Evolutionary conservation across 2,113 vertebrate species (phyloP).

Genomic region (Pterocles burchelli): DNA sequence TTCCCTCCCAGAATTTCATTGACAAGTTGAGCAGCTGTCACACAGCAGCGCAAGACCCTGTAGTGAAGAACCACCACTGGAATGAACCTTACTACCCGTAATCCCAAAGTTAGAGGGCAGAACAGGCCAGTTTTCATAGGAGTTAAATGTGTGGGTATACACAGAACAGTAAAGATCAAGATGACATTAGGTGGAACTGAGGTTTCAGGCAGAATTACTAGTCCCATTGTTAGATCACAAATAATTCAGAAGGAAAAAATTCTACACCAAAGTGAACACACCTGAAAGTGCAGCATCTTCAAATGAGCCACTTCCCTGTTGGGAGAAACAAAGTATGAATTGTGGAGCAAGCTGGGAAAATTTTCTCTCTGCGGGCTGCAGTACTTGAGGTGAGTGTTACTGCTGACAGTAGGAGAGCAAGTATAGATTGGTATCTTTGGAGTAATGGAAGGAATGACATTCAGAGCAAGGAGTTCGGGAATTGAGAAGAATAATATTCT

Average conservation of each 20-base stretch:
- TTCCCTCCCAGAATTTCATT: background rate
- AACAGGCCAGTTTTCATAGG: rapidly evolving
- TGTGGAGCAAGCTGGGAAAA: background rate
- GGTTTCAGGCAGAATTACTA: background rate
- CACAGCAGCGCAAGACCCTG: background rate
- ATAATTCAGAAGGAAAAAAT: background rate
- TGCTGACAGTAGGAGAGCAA: constrained; percentile 17
- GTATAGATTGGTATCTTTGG: background rate
- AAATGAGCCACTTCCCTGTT: background rate
- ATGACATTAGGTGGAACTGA: background rate
- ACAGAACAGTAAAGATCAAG: background rate
- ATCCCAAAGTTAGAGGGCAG: background rate
- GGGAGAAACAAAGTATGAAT: background rate
- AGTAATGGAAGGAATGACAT: background rate
- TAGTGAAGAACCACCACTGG: background rate
- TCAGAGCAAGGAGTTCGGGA: constrained; percentile 1
- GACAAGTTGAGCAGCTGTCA: background rate
- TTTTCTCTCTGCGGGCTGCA: background rate
- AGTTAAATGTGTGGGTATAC: background rate
- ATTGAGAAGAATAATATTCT: background rate
- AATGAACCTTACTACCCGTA: background rate
- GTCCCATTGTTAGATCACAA: background rate
- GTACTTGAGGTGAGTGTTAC: background rate
- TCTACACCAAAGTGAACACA: background rate
- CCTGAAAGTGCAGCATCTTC: background rate